Evolutionary conservation across 92 coral and sea anemone species (phyloP), one percentile per base, ranked within the genome.

Genomic region (Parazoanthus swiftii): DNA sequence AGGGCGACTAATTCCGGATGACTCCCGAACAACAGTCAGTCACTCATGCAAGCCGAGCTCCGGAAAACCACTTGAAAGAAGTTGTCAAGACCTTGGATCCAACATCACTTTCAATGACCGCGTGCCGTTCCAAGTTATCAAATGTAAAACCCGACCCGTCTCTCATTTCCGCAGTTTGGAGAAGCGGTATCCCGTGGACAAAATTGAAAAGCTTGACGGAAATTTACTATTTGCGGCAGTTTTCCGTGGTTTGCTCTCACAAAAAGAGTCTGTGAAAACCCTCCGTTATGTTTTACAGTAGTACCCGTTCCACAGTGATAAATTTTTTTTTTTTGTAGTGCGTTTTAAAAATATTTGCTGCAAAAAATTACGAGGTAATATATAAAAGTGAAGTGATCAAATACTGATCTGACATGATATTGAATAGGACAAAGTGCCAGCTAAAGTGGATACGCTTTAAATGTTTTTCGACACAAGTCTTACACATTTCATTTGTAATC

Each of bases 41-140:
- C 87, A 70, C 65, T 44, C 77, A 36, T 16, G 51, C 87, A 26
- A 59, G 42, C 67, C 9, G 58, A 72, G 59, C 70, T 8, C 87
- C 87, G 87, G 87, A 84, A 44, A 84, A 48, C 79, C 63, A 48
- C 77, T 42, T 48, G 67, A 84, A 84, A 70, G 79, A 36, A 71
- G 43, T 48, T 84, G 87, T 84, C 87, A 84, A 35, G 86, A 37
- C 86, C 33, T 8, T 37, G 9, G 59, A 39, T 82, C 63, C 26
- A 44, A 65, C 86, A 67, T 82, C 76, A 29, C 58, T 82, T 70
- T 11, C 76, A 65, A 56, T 80, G 73, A 80, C 85, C 85, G 85
- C 46, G n/a, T 44, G 23, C 43, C n/a, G 21, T 36, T 35, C 39
- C 10, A 42, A 38, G 23, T 76, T 76, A 50, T 76, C 48, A 38